Base-by-base conservation (phyloP, 2,113 vertebrate genomes). In the Tautogolabrus adspersus region DNA sequence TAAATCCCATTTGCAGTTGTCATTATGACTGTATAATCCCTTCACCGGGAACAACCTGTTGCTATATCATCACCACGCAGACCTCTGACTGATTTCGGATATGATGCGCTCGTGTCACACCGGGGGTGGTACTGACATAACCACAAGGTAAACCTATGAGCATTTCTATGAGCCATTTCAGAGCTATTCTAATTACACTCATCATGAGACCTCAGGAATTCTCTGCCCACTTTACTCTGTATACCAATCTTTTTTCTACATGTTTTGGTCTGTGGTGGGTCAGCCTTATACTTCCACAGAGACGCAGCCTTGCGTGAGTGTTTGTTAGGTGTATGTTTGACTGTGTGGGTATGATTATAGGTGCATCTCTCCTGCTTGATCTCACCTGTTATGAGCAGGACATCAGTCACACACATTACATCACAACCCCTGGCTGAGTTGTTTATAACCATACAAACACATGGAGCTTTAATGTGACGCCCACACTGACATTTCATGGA, bases 111-210 rank as follows among this genome's bases (percentile, higher is more conserved):
- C 62, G 46, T 68, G 55, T 73, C 65, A 86, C 66, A 80, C 76
- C 61, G 67, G 52, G 18, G 69, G 77, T 77, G 72, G 75, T 74
- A 72, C 84, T 60, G 72, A 64, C 67, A 72, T 75, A 69, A 77
- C 83, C 75, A 26, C 73, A 81, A 71, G 63, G 65, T 86, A 68
- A 83, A 83, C 77, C 73, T 56, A 55, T 66, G 76, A 84, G 78
- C 52, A 72, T 84, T 85, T 82, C 73, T 56, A 55, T 66, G 76
- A 84, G 78, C 55, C 74, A 85, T 85, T 82, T 88, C 68, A 72
- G 74, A 88, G 83, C 34, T 76, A 86, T 85, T 73, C 68, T 89
- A 85, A 91, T 90, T 83, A 85, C 67, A 90, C 79, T 73, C 23
- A 74, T 57, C 68, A 55, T n/a, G 66, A 84, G 46, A 91, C 88